phyloP scores from a whole-genome alignment of 2,888 invertebrate species.

The Hesperia comma region DNA sequence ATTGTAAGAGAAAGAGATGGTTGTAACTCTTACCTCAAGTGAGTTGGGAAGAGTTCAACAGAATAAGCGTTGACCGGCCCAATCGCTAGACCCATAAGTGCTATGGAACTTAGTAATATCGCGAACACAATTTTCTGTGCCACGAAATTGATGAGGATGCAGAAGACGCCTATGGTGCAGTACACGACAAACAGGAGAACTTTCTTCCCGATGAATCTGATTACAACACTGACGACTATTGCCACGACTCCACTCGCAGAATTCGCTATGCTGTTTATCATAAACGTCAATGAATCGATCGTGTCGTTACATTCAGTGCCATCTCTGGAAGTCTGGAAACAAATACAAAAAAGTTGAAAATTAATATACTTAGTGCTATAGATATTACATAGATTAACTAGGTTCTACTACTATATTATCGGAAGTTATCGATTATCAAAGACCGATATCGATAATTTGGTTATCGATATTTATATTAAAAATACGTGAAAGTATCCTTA shows the following conservation, averaged over 20 bases:
- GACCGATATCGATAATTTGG: too few relatives aligned
- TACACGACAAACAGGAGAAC: conserved; percentile 59
- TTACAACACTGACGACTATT: conserved; percentile 63
- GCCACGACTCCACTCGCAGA: conserved; percentile 54
- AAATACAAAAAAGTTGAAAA: background rate
- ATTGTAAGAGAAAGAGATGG: too few relatives aligned
- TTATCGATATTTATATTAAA: too few relatives aligned
- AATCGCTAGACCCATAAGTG: conserved; percentile 64
- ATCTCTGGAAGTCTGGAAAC: conserved; percentile 54
- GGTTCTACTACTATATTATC: too few relatives aligned
- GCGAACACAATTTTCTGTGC: conserved; percentile 67
- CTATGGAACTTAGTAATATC: conserved; percentile 64
- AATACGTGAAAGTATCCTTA: too few relatives aligned
- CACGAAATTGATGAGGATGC: conserved; percentile 68
- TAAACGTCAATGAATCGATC: conserved; percentile 65
- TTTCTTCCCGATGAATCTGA: conserved; percentile 73
- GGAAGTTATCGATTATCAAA: too few relatives aligned
- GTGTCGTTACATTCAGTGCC: conserved; percentile 61
- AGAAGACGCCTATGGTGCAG: conserved; percentile 61
- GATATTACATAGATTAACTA: too few relatives aligned
- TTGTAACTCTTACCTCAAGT: conserved; percentile 63
- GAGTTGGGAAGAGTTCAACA: conserved; percentile 75
- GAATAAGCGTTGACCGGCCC: conserved; percentile 76
- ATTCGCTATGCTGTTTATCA: conserved; percentile 66
- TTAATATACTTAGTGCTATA: too few relatives aligned